Percentiles rank a stretch among this genome's conserved stretches.
Conservation (phyloP, 2,113 vertebrate species). For the Pampusana beccarii region DNA sequence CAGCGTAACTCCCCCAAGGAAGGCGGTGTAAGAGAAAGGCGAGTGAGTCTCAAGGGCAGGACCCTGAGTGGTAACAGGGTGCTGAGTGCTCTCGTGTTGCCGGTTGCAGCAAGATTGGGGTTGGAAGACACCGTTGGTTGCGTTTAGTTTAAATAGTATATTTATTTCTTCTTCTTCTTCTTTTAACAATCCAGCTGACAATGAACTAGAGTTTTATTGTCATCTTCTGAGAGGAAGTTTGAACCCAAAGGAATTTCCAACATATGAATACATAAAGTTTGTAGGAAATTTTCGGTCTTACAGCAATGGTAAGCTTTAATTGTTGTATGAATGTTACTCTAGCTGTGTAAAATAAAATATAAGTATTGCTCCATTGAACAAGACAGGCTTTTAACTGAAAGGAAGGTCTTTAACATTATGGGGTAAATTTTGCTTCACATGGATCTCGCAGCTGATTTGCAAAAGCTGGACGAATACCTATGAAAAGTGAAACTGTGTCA, state of each 20-base stretch:
- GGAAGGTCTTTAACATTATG: not conserved
- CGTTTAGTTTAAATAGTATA: slow-evolving; percentile 50
- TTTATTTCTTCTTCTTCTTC: slow-evolving; percentile 67
- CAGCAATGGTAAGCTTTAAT: slow-evolving; percentile 82
- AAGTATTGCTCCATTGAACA: slow-evolving; percentile 22
- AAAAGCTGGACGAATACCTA: not conserved
- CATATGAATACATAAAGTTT: slow-evolving; percentile 87
- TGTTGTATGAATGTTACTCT: slow-evolving; percentile 49
- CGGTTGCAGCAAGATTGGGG: slow-evolving; percentile 11
- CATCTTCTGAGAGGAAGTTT: slow-evolving; percentile 86
- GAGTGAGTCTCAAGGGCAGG: not conserved
- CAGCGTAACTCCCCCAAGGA: not conserved
- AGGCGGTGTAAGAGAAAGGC: not conserved
- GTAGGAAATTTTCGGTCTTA: slow-evolving; percentile 85
- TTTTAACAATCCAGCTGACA: slow-evolving; percentile 78
- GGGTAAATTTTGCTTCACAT: not conserved
- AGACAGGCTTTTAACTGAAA: slow-evolving; percentile 12
- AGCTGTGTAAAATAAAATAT: slow-evolving; percentile 56
- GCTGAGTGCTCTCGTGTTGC: not conserved
- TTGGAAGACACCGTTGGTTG: slow-evolving; percentile 11
- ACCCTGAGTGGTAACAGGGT: not conserved
- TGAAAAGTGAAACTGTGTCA: not conserved
- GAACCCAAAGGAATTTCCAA: slow-evolving; percentile 86
- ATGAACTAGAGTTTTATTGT: slow-evolving; percentile 85
- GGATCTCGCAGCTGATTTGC: not conserved